These are phyloP conservation scores for Mungos mungo DNA, from an alignment of 2,113 vertebrate species.

Conservation along the genomic window DNA sequence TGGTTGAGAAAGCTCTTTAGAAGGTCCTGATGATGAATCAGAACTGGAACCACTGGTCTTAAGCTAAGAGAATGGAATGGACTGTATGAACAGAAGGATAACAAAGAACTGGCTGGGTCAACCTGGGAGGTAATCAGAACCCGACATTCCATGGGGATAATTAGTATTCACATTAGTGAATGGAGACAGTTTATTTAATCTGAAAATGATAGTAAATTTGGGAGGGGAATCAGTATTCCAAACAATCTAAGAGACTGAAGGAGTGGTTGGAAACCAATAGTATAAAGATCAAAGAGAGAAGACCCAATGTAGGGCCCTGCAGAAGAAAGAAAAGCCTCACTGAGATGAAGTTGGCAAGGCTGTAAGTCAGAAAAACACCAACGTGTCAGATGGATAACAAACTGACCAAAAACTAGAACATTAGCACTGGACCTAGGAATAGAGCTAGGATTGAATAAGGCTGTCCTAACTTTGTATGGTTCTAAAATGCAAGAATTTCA, in stretches of 20 bases:
- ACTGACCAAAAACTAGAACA: background rate
- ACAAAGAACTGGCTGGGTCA: background rate
- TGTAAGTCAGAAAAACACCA: background rate
- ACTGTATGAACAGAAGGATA: background rate
- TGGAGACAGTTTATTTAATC: background rate
- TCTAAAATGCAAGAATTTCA: background rate
- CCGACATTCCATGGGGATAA: background rate
- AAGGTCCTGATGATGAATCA: background rate
- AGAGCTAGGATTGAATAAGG: background rate
- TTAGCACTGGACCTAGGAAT: background rate
- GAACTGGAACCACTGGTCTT: background rate
- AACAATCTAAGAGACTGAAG: background rate
- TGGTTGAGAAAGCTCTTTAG: background rate
- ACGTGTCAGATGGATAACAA: background rate
- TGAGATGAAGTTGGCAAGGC: background rate
- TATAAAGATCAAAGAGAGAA: background rate
- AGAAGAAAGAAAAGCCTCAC: conserved; percentile 12
- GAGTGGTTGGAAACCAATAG: background rate
- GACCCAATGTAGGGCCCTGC: background rate
- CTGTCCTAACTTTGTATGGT: background rate
- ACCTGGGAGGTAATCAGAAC: background rate
- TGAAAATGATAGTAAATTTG: conserved; percentile 12
- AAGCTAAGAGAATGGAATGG: background rate
- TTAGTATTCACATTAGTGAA: background rate
- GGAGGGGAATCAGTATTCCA: background rate